Base-by-base conservation (phyloP, 2,888 invertebrate genomes). In the Ecdyonurus torrentis region DNA sequence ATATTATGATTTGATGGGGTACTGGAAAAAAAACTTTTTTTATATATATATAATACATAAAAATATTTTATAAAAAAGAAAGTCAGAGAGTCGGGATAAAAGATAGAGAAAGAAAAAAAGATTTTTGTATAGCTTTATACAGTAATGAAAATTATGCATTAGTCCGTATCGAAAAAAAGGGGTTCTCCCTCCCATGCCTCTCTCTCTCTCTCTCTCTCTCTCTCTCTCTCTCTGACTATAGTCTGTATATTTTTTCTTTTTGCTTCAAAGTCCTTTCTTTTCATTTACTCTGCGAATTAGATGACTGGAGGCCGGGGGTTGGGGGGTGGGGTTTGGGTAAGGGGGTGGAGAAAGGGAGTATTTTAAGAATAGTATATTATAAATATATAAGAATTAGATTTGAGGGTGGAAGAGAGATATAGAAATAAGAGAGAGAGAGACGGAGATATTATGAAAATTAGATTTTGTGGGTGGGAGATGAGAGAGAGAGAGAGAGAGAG, bases 81-180 rank as follows among this genome's bases (percentile, higher is more conserved):
- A 37, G 37, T 37, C 37, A 10, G 37, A 15, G 37, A 15, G 5
- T 37, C 5, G 5, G 15, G 5, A 37, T 37, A 37, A 37, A 37
- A 37, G 37, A 37, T 37, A 37, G 37, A 5, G 5, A 37, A n/a
- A n/a, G 37, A 37, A 15, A 37, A 37, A 37, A 37, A 37, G 37
- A 37, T 37, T 37, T 37, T 37, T 37, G 37, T 37, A 37, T 37
- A 37, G 37, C 37, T 37, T 37, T 37, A n/a, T n/a, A 37, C 62
- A 37, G 58, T 62, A 62, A 62, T 62, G 62, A 62, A 62, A 62
- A 62, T 62, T 62, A 62, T 62, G 62, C 62, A 62, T 62, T 62
- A 62, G 62, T 62, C 55, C 62, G 55, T 62, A 62, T 62, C 62
- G 62, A 58, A 62, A 25, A 60, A 58, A 23, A 37, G 37, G 37